A percentile compares a stretch with the other conserved stretches of the same genome.
phyloP scores from a whole-genome alignment of 2,888 invertebrate species.

The Emmelina monodactyla region DNA sequence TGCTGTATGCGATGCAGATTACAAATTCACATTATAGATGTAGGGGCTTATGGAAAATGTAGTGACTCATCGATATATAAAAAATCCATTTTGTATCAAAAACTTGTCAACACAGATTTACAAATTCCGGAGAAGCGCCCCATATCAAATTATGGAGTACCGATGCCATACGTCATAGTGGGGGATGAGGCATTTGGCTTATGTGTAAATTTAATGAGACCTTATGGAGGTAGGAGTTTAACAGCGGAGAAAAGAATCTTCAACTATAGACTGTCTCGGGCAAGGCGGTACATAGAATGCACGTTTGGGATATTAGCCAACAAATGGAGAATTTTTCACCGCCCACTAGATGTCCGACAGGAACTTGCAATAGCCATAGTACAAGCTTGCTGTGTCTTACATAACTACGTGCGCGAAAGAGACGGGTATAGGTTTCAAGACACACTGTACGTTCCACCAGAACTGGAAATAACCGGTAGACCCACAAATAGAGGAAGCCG shows the following conservation, averaged over 20 bases:
- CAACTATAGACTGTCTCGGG: conserved; percentile 6
- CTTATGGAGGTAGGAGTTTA: conserved; percentile 3
- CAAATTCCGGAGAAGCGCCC: not conserved
- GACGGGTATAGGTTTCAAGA: conserved; percentile 15
- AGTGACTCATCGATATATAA: conserved; percentile 7
- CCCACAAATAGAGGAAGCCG: too few species aligned
- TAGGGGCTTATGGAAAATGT: conserved; percentile 8
- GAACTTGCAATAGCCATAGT: conserved; percentile 2
- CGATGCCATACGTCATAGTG: too few species aligned
- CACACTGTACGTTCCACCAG: too few species aligned
- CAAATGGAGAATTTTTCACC: conserved; percentile 5
- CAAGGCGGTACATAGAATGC: conserved; percentile 1
- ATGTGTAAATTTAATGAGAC: conserved; percentile 3
- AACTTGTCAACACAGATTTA: not conserved
- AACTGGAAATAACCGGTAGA: too few species aligned
- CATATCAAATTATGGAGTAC: conserved; percentile 14
- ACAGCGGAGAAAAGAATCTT: conserved; percentile 2
- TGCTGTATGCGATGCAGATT: conserved; percentile 10
- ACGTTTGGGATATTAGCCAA: not conserved
- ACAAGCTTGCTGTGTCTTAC: conserved; percentile 5
- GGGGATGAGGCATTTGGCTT: conserved; percentile 7
- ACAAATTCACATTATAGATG: conserved; percentile 9
- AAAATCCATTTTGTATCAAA: not conserved
- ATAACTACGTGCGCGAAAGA: conserved; percentile 13
- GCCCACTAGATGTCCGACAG: not conserved